Evolutionary conservation across 2,888 invertebrate species (phyloP).

Genomic region (Dryobota labecula): DNA sequence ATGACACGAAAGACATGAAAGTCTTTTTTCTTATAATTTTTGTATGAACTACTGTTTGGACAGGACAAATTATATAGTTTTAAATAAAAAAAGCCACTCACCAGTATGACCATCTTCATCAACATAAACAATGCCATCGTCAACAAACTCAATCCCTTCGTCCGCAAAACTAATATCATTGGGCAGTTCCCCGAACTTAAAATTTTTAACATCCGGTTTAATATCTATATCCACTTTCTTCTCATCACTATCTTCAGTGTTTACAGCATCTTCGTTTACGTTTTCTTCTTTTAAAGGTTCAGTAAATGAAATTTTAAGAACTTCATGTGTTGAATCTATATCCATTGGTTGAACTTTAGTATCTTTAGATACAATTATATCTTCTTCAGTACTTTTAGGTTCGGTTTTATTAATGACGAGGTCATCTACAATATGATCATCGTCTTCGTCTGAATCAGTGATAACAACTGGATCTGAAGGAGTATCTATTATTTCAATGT

Average conservation of each 20-base stretch:
- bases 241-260: background rate
- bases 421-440: constrained; percentile 10
- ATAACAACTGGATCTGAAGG: constrained; percentile 19
- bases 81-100: constrained; percentile 28
- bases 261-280: background rate
- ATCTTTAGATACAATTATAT: background rate
- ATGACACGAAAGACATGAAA: background rate
- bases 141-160: constrained; percentile 77
- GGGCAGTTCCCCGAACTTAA: constrained; percentile 62
- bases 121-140: constrained; percentile 70
- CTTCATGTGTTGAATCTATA: constrained; percentile 20
- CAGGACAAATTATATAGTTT: background rate
- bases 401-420: background rate
- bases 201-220: constrained; percentile 10
- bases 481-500: constrained; percentile 36
- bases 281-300: constrained; percentile 4
- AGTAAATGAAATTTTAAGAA: background rate
- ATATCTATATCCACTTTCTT: constrained; percentile 10
- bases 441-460: constrained; percentile 41
- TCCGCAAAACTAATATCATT: constrained; percentile 72
- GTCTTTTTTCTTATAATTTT: background rate
- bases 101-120: constrained; percentile 49
- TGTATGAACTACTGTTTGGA: background rate
- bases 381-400: background rate
- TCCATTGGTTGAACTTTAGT: constrained; percentile 39